A percentile compares a stretch with the other conserved stretches of the same genome.
Evolutionary conservation across 2,797 vertebrate species (phyloP).

Genomic region (Sebastes melanostomus): DNA sequence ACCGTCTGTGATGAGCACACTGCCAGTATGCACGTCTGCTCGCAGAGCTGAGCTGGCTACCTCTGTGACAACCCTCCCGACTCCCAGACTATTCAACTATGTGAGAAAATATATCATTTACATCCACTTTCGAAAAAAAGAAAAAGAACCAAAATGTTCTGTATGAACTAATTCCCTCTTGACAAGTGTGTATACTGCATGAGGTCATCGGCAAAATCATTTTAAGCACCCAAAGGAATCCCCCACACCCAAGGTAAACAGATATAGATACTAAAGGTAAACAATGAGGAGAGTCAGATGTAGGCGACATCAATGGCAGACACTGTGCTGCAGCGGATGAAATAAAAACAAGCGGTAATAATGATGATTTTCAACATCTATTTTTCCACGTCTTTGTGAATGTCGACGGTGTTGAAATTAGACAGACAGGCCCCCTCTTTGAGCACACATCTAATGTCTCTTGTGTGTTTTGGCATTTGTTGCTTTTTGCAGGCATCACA

Average conservation of each 20-base stretch:
- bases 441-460: conserved; percentile 44
- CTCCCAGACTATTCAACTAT: conserved; percentile 47
- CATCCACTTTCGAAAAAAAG: conserved; percentile 22
- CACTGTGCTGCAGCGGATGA: conserved; percentile 46
- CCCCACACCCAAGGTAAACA: conserved; percentile 74
- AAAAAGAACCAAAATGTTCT: conserved; percentile 40
- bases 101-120: conserved; percentile 70
- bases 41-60: conserved; percentile 33
- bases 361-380: conserved; percentile 69
- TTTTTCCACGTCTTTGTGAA: conserved; percentile 70
- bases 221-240: conserved; percentile 69
- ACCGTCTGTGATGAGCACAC: conserved; percentile 44
- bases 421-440: conserved; percentile 47
- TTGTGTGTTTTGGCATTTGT: conserved; percentile 73
- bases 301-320: conserved; percentile 61
- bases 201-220: conserved; percentile 70
- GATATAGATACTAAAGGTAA: conserved; percentile 76
- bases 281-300: conserved; percentile 58
- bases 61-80: conserved; percentile 44
- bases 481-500: conserved; percentile 40
- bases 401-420: conserved; percentile 58
- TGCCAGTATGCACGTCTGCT: conserved; percentile 28
- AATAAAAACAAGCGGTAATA: conserved; percentile 68
- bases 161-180: conserved; percentile 42
- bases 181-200: conserved; percentile 66